These are phyloP conservation scores for Megalonaias nervosa DNA, from an alignment of 1,140 invertebrate species.

Conservation along the genomic window DNA sequence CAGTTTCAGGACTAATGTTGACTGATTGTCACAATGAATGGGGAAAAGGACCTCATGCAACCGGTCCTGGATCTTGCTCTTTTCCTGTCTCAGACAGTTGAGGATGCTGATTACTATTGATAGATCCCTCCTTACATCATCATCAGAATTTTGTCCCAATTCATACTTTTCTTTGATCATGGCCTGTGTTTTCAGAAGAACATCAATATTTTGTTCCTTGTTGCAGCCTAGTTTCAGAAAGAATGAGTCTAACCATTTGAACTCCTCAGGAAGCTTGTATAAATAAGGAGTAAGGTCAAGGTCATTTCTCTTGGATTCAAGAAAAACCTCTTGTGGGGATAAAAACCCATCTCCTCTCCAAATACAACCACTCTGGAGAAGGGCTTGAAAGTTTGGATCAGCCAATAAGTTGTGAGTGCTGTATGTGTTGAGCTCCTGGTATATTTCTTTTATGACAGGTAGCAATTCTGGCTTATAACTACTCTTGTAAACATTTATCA, in stretches of 20 bases:
- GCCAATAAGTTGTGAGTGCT: not conserved
- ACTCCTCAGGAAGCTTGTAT: constrained; percentile 10
- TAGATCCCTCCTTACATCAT: not conserved
- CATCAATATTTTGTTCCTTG: not conserved
- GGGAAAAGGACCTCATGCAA: too few species aligned
- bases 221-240: constrained; percentile 9
- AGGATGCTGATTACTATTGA: constrained; percentile 2
- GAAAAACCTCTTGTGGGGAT: not conserved
- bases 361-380: not conserved
- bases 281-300: constrained; percentile 8
- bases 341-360: constrained; percentile 13
- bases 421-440: constrained; percentile 1
- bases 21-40: too few species aligned
- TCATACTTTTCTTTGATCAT: not conserved
- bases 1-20: too few species aligned
- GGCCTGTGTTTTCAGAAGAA: not conserved
- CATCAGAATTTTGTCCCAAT: not conserved
- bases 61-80: too few species aligned
- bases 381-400: not conserved
- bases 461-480: constrained; percentile 3
- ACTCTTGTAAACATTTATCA: constrained; percentile 2
- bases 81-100: constrained; percentile 9
- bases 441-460: constrained; percentile 8
- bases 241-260: constrained; percentile 2
- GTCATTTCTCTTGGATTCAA: not conserved